Evolutionary conservation across 1,140 invertebrate genomes (phyloP).

Genomic region (Heliconius himera): DNA sequence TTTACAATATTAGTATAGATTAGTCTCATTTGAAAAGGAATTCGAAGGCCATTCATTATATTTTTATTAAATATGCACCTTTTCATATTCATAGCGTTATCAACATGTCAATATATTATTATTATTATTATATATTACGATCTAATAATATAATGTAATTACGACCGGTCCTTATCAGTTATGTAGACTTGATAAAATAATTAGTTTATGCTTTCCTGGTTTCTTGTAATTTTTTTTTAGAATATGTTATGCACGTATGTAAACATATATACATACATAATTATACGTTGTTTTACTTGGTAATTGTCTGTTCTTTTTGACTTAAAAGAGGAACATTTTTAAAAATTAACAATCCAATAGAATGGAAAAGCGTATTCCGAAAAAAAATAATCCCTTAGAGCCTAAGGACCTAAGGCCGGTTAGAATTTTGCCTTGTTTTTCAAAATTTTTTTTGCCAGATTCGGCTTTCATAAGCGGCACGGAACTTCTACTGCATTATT

Average conservation of each 20-base stretch:
- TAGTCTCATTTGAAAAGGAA: slow-evolving; percentile 6
- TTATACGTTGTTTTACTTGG: no score
- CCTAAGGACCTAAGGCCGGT: no score
- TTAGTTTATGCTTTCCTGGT: slow-evolving; percentile 1
- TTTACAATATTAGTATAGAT: neutral
- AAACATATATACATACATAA: no score
- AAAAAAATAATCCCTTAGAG: no score
- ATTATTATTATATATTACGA: slow-evolving; percentile 1
- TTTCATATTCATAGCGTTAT: slow-evolving; percentile 13
- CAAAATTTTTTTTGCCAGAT: no score
- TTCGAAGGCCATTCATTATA: slow-evolving; percentile 14
- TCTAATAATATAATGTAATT: neutral
- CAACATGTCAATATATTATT: slow-evolving; percentile 13
- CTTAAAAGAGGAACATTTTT: no score
- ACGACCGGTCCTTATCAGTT: slow-evolving; percentile 9
- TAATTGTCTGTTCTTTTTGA: no score
- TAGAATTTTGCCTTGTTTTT: no score
- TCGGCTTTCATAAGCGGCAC: no score
- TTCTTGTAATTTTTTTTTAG: neutral
- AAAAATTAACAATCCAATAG: no score
- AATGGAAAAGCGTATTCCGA: no score
- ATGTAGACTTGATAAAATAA: neutral
- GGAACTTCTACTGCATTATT: no score
- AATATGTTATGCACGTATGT: neutral
- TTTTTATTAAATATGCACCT: slow-evolving; percentile 25